Evolutionary conservation across 1,140 invertebrate species (phyloP).

Genomic region (Dysdera silvatica): DNA sequence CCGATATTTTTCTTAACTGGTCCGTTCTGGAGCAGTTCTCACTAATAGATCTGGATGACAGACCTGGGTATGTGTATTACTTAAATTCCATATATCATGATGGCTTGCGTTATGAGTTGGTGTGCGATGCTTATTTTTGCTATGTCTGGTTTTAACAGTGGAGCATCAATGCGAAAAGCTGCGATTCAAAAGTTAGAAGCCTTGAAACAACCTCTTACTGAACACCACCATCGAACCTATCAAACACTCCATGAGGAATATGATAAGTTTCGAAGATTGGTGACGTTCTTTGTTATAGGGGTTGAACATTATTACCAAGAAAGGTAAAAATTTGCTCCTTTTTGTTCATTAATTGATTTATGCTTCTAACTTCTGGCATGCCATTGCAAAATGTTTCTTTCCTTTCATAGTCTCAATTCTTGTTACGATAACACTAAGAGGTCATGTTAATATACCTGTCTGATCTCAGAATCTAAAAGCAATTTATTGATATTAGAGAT

Average conservation of each 20-base stretch:
- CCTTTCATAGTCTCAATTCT: neutral
- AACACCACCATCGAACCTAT: constrained; percentile 1
- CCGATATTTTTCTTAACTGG: constrained; percentile 12
- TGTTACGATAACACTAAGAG: neutral
- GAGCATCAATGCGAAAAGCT: neutral
- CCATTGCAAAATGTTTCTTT: neutral
- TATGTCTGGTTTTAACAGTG: neutral
- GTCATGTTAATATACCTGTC: neutral
- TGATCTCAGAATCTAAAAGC: neutral
- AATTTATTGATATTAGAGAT: too few relatives aligned
- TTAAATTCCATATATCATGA: neutral
- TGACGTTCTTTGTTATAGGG: constrained; percentile 16
- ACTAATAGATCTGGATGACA: constrained; percentile 9
- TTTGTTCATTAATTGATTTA: neutral
- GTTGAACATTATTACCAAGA: constrained; percentile 4
- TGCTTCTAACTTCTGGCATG: neutral
- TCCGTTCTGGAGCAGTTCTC: constrained; percentile 22
- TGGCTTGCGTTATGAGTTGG: neutral
- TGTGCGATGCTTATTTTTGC: too few relatives aligned
- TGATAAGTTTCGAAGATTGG: constrained; percentile 12
- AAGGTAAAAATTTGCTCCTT: constrained; percentile 4
- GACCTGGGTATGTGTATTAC: constrained; percentile 5
- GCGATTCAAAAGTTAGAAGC: constrained; percentile 1
- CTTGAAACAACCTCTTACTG: neutral
- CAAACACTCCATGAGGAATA: constrained; percentile 14